Evolutionary conservation across 2,113 vertebrate species (phyloP).

Genomic region (Plotosus lineatus): DNA sequence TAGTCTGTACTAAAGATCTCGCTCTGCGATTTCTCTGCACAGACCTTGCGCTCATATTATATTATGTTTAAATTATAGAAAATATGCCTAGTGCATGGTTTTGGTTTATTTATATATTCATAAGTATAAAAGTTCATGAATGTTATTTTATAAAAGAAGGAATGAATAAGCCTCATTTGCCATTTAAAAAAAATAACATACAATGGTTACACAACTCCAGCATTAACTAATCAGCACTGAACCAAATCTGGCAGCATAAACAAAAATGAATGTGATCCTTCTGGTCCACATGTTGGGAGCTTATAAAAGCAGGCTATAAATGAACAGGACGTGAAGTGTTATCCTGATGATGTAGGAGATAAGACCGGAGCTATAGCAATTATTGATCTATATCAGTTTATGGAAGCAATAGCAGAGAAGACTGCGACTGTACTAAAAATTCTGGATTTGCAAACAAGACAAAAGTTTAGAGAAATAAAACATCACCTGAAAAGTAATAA

Average conservation of each 20-base stretch:
- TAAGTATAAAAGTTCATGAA: not conserved
- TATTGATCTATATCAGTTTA: constrained; percentile 16
- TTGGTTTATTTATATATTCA: not conserved
- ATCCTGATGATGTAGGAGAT: not conserved
- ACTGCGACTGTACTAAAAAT: not conserved
- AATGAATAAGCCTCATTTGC: no score
- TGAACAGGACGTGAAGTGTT: constrained; percentile 5
- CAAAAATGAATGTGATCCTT: not conserved
- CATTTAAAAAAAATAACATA: not conserved
- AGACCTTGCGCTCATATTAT: no score
- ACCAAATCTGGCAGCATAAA: not conserved
- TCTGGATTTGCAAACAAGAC: not conserved
- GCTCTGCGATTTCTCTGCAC: no score
- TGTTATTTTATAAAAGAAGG: no score
- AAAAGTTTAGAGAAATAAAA: not conserved
- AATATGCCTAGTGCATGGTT: not conserved
- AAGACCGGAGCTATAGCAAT: not conserved
- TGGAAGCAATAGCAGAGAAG: not conserved
- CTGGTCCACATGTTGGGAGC: not conserved
- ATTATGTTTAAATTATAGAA: not conserved
- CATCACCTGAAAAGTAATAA: not conserved
- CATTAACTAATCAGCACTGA: not conserved
- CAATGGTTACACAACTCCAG: not conserved
- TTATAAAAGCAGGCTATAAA: not conserved
- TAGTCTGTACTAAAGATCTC: no score